These are phyloP conservation scores for Maconellicoccus hirsutus DNA, from an alignment of 1,140 invertebrate species.

Conservation along the genomic window DNA sequence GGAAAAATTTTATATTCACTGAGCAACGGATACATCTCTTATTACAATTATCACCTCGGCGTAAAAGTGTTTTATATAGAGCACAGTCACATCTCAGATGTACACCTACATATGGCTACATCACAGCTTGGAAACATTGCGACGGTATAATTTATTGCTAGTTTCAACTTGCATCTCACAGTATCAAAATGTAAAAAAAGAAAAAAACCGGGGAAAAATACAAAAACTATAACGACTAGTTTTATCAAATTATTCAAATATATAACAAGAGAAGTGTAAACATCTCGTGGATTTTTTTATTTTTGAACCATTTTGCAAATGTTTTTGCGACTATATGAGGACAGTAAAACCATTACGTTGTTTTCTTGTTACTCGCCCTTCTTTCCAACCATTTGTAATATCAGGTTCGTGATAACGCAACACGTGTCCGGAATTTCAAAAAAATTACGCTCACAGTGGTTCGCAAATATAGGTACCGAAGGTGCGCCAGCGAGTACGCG, in stretches of 20 bases:
- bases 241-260: conserved; percentile 6
- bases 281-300: background rate
- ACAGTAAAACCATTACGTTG: background rate
- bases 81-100: too few relatives aligned
- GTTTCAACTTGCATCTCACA: background rate
- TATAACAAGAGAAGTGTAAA: background rate
- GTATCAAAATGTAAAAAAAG: background rate
- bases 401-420: conserved; percentile 7
- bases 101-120: too few relatives aligned
- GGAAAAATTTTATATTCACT: too few relatives aligned
- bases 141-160: too few relatives aligned
- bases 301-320: background rate
- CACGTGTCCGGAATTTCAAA: conserved; percentile 2
- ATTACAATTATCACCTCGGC: too few relatives aligned
- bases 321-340: conserved; percentile 3
- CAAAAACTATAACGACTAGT: background rate
- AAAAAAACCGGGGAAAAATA: background rate
- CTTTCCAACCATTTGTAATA: conserved; percentile 4
- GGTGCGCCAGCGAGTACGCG: background rate
- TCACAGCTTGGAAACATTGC: too few relatives aligned
- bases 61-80: too few relatives aligned
- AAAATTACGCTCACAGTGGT: background rate
- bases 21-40: too few relatives aligned
- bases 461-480: background rate
- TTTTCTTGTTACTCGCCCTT: conserved; percentile 1